Conservation (phyloP, 2,113 vertebrate genomes). For the Crypturellus undulatus region DNA sequence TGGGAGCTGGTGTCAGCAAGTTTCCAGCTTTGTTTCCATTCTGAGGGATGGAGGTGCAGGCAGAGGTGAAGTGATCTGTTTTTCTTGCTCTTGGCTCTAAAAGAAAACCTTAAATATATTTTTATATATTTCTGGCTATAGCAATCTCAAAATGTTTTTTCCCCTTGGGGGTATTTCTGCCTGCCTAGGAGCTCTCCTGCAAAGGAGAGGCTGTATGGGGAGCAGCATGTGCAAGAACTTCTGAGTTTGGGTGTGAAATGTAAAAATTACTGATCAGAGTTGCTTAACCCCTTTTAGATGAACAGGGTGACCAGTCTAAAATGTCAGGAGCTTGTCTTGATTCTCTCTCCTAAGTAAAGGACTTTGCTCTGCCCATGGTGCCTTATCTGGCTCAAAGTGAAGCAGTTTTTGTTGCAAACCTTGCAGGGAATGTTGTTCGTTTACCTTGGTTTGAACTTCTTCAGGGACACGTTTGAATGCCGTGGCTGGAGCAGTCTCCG, state of each 20-base stretch:
- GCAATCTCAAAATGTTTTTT: background rate
- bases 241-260: background rate
- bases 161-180: background rate
- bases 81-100: conserved; percentile 15
- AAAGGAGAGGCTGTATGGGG: background rate
- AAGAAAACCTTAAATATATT: background rate
- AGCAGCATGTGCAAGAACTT: background rate
- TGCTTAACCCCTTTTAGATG: background rate
- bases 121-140: background rate
- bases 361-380: background rate
- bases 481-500: background rate
- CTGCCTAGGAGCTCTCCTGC: background rate
- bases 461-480: background rate
- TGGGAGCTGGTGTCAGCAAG: background rate
- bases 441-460: conserved; percentile 29
- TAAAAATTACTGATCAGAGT: background rate
- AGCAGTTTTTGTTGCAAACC: background rate
- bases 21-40: conserved; percentile 21
- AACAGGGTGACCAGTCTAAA: background rate
- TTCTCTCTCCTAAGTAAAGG: background rate
- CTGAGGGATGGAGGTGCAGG: background rate
- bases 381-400: background rate
- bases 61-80: conserved; percentile 19
- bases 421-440: conserved; percentile 29
- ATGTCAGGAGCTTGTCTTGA: background rate